Conservation (phyloP, 2,888 invertebrate genomes). For the Willowsia nigromaculata region DNA sequence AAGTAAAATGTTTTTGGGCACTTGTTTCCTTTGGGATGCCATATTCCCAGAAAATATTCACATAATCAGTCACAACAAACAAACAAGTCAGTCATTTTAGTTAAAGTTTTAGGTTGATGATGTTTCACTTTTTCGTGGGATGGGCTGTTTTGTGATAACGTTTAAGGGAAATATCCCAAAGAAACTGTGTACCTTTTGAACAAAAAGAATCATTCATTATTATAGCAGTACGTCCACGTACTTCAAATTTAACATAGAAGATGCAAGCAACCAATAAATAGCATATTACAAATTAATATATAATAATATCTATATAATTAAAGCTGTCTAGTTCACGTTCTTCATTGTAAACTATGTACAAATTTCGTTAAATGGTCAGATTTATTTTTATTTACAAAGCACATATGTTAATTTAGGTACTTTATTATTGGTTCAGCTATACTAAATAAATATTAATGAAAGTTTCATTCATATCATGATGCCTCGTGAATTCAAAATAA, state of each 20-base stretch:
- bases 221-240: not conserved
- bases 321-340: too few relatives aligned
- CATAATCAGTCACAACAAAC: slow-evolving; percentile 1
- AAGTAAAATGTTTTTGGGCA: not conserved
- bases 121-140: slow-evolving; percentile 11
- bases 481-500: not conserved
- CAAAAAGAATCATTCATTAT: not conserved
- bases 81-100: slow-evolving; percentile 1
- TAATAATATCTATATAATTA: not conserved
- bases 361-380: not conserved
- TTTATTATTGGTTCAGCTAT: slow-evolving; percentile 36
- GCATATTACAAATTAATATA: not conserved
- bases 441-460: not conserved
- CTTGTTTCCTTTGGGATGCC: slow-evolving; percentile 15
- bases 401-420: slow-evolving; percentile 33
- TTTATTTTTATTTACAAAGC: slow-evolving; percentile 16
- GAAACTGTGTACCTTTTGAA: not conserved
- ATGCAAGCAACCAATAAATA: too few relatives aligned
- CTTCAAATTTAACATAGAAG: not conserved
- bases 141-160: not conserved
- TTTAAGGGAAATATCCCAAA: not conserved
- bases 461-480: slow-evolving; percentile 37
- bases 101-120: not conserved
- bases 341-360: too few relatives aligned
- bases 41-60: not conserved